A percentile compares a stretch with the other conserved stretches of the same genome.
Evolutionary conservation across 2,888 invertebrate species (phyloP).

Genomic region (Phasia obesa): DNA sequence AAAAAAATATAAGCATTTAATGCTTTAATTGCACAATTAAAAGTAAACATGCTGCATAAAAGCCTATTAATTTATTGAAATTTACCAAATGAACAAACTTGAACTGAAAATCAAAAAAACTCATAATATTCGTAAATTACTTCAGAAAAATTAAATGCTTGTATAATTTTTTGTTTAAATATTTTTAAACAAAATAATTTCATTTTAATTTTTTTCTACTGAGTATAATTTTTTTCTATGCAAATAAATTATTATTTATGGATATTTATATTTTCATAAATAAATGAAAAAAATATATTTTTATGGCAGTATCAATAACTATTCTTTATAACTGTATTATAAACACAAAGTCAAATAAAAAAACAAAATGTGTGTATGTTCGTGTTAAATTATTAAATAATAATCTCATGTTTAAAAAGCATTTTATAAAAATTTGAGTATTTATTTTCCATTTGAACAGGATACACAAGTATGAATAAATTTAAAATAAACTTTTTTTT

Average conservation of each 20-base stretch:
- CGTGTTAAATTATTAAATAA: background rate
- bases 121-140: background rate
- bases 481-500: constrained; percentile 2
- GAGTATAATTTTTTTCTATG: background rate
- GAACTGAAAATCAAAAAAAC: background rate
- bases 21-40: no score
- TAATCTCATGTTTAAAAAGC: constrained; percentile 4
- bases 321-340: constrained; percentile 1
- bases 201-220: background rate
- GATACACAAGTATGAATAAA: constrained; percentile 15
- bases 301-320: constrained; percentile 1
- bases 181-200: background rate
- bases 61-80: background rate
- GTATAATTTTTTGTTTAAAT: background rate
- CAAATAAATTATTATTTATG: constrained; percentile 19
- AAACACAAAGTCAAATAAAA: background rate
- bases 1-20: no score
- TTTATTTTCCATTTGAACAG: constrained; percentile 18
- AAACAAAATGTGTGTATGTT: background rate
- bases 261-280: background rate
- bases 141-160: background rate
- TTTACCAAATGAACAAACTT: background rate
- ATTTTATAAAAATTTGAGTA: constrained; percentile 10
- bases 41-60: background rate
- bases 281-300: background rate